These are phyloP conservation scores for Serrognathus titanus DNA, from an alignment of 2,888 invertebrate genomes.

Conservation along the genomic window DNA sequence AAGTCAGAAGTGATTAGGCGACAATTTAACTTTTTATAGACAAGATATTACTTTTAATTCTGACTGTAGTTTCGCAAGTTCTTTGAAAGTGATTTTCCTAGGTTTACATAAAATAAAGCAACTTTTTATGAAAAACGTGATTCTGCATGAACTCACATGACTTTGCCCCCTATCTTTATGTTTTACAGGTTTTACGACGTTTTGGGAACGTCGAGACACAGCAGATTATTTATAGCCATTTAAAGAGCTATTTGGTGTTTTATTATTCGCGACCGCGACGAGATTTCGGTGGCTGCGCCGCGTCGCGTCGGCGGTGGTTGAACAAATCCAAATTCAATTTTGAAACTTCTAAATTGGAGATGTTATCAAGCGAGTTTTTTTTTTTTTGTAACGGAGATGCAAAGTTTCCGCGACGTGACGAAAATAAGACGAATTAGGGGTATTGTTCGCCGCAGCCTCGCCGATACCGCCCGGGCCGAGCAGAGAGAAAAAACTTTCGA, in stretches of 20 bases:
- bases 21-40: no score
- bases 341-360: neutral
- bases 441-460: neutral
- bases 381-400: neutral
- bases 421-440: neutral
- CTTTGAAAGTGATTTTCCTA: no score
- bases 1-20: no score
- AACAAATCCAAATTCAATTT: neutral
- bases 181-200: neutral
- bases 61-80: no score
- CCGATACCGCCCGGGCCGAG: no score
- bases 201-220: neutral
- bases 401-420: neutral
- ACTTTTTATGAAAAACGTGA: no score
- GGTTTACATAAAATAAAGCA: no score
- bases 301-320: no score
- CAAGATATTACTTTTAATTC: no score
- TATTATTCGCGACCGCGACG: neutral
- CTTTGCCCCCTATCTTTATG: no score
- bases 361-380: neutral
- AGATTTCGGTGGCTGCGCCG: neutral
- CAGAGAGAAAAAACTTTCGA: no score
- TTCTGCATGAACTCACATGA: no score
- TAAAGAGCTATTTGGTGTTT: neutral
- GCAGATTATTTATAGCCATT: neutral